Conservation (phyloP, 2,888 invertebrate genomes). For the Drosophila siamana region DNA sequence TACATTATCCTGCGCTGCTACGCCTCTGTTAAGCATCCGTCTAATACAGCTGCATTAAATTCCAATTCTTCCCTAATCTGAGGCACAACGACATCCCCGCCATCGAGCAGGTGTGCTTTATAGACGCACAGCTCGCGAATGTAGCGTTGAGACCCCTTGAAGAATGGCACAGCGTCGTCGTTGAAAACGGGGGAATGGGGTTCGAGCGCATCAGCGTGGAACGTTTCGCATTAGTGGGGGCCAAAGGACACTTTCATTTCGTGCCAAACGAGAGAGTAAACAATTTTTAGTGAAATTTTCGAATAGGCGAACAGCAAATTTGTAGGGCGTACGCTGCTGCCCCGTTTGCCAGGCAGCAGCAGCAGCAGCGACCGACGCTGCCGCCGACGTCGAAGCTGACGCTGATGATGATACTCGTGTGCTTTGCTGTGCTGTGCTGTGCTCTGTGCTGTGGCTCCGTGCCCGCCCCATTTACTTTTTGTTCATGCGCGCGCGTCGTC, state of each 20-base stretch:
- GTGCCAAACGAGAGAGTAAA: slow-evolving; percentile 85
- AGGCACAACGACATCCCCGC: slow-evolving; percentile 12
- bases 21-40: slow-evolving; percentile 39
- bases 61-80: slow-evolving; percentile 46
- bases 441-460: slow-evolving; percentile 37
- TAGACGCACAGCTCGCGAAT: too few species aligned
- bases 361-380: slow-evolving; percentile 43
- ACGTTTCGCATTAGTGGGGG: slow-evolving; percentile 37
- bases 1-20: slow-evolving; percentile 18
- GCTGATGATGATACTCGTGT: slow-evolving; percentile 63
- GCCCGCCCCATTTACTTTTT: slow-evolving; percentile 71
- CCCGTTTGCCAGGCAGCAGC: slow-evolving; percentile 32
- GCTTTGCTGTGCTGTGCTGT: slow-evolving; percentile 20
- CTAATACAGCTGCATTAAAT: slow-evolving; percentile 22
- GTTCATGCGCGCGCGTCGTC: slow-evolving; percentile 47
- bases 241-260: slow-evolving; percentile 83
- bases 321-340: slow-evolving; percentile 72
- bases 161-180: slow-evolving; percentile 22
- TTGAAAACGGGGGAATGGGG: slow-evolving; percentile 23
- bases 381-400: slow-evolving; percentile 50
- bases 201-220: slow-evolving; percentile 5
- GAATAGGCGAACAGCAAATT: slow-evolving; percentile 85
- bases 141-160: neutral
- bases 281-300: slow-evolving; percentile 86
- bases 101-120: slow-evolving; percentile 24